A percentile compares a stretch with the other conserved stretches of the same genome.
Evolutionary conservation across 2,888 invertebrate genomes (phyloP).

Genomic region (Drosophila nr. fundita): DNA sequence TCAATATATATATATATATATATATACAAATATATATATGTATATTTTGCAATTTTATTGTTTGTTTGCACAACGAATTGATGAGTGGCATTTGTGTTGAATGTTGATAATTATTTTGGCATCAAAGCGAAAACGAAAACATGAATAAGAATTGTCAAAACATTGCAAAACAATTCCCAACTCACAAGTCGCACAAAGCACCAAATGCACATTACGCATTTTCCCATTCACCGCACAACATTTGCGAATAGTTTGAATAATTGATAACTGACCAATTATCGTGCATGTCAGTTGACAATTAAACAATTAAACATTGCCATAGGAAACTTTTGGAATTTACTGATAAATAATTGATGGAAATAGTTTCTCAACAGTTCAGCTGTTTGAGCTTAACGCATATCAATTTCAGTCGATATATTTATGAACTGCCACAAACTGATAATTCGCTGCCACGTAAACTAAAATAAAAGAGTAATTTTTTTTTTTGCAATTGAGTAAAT

Average conservation of each 20-base stretch:
- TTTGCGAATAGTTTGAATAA: slow-evolving; percentile 63
- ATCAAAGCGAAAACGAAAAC: slow-evolving; percentile 11
- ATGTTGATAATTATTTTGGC: slow-evolving; percentile 59
- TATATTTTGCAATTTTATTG: background rate
- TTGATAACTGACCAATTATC: slow-evolving; percentile 63
- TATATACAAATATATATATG: background rate
- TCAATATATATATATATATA: background rate
- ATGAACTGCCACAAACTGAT: background rate
- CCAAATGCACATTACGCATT: slow-evolving; percentile 12
- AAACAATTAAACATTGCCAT: slow-evolving; percentile 50
- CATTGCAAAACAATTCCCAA: slow-evolving; percentile 39
- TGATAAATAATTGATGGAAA: slow-evolving; percentile 38
- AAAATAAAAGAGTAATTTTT: background rate
- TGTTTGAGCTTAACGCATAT: too few species aligned
- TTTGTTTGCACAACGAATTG: slow-evolving; percentile 27
- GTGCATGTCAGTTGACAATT: slow-evolving; percentile 55
- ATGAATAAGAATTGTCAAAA: slow-evolving; percentile 23
- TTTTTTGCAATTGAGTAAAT: background rate
- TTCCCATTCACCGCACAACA: slow-evolving; percentile 38
- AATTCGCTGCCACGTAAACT: background rate
- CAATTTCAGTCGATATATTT: background rate
- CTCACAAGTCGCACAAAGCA: slow-evolving; percentile 16
- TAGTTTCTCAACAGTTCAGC: slow-evolving; percentile 26
- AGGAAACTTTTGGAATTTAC: slow-evolving; percentile 25
- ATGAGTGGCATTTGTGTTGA: slow-evolving; percentile 40